These are phyloP conservation scores for Cataglyphis livida DNA, from an alignment of 2,888 invertebrate genomes.

Conservation along the genomic window DNA sequence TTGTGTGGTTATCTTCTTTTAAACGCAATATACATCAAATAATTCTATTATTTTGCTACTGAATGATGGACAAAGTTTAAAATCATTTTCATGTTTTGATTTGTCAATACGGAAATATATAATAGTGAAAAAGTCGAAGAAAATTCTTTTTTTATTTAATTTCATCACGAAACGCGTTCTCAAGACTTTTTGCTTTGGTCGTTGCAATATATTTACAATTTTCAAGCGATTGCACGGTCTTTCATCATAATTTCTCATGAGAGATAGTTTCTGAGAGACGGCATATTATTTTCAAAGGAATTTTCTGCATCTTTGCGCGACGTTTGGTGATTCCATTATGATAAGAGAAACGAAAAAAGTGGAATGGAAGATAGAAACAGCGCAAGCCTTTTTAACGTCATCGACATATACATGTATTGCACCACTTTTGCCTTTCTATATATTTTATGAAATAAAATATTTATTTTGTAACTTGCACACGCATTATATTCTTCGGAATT, in stretches of 20 bases:
- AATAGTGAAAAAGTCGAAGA: background rate
- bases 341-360: slow-evolving; percentile 2
- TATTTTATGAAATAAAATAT: background rate
- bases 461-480: background rate
- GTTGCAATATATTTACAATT: background rate
- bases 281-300: slow-evolving; percentile 45
- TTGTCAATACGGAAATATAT: background rate
- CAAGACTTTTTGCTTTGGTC: background rate
- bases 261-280: slow-evolving; percentile 33
- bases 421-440: background rate
- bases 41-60: background rate
- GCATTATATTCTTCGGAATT: background rate
- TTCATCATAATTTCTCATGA: slow-evolving; percentile 56
- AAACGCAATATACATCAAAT: background rate
- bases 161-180: background rate
- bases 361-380: background rate
- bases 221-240: slow-evolving; percentile 37
- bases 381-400: background rate
- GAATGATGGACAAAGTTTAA: background rate
- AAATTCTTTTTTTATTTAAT: slow-evolving; percentile 1
- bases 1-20: background rate
- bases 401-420: background rate
- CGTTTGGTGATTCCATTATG: slow-evolving; percentile 36
- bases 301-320: slow-evolving; percentile 46
- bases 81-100: slow-evolving; percentile 7